A percentile compares a stretch with the other conserved stretches of the same genome.
These are phyloP conservation scores for Pelodytes ibericus DNA, from an alignment of 2,797 vertebrate species.

Conservation along the genomic window DNA sequence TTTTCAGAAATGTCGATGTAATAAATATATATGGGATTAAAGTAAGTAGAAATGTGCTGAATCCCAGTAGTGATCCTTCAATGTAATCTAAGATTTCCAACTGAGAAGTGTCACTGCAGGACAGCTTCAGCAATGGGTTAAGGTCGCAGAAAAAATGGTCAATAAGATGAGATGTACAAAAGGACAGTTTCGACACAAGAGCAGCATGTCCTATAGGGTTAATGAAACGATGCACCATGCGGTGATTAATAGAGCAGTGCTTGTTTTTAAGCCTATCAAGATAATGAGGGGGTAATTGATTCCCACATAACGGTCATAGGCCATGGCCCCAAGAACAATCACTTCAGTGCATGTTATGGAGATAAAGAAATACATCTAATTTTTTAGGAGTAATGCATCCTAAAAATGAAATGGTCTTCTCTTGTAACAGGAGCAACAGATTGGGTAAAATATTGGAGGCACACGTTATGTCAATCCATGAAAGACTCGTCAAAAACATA, in stretches of 20 bases:
- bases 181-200: slow-evolving; percentile 15
- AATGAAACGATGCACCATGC: slow-evolving; percentile 55
- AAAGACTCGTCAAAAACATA: slow-evolving; percentile 61
- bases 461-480: slow-evolving; percentile 46
- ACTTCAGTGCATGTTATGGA: slow-evolving; percentile 59
- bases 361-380: slow-evolving; percentile 62
- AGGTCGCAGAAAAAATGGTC: slow-evolving; percentile 35
- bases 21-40: slow-evolving; percentile 36
- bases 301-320: slow-evolving; percentile 57
- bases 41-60: slow-evolving; percentile 16
- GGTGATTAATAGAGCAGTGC: slow-evolving; percentile 30
- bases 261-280: slow-evolving; percentile 53
- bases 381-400: slow-evolving; percentile 62
- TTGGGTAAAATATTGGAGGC: slow-evolving; percentile 60
- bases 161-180: slow-evolving; percentile 19
- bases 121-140: slow-evolving; percentile 27
- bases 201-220: background rate
- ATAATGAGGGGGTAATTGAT: slow-evolving; percentile 62
- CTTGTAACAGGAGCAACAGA: slow-evolving; percentile 58
- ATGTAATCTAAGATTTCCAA: slow-evolving; percentile 27
- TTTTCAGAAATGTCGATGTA: slow-evolving; percentile 8
- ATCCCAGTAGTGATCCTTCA: slow-evolving; percentile 11
- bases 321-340: slow-evolving; percentile 60
- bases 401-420: slow-evolving; percentile 57
- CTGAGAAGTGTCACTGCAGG: slow-evolving; percentile 2